phyloP scores from a whole-genome alignment of 2,797 vertebrate species.

The Ficedula albicollis region DNA sequence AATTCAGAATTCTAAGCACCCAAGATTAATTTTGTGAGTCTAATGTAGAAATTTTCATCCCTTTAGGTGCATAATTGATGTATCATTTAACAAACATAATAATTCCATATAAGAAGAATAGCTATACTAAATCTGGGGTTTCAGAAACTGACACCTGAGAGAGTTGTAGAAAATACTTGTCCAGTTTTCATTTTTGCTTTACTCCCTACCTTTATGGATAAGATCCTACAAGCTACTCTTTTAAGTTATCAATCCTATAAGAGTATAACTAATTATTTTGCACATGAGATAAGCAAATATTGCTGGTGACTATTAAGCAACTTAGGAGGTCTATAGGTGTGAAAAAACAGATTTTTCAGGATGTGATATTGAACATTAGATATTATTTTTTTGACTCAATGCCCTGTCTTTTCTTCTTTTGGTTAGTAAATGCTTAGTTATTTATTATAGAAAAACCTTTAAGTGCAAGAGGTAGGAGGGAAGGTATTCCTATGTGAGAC shows the following conservation, averaged over 20 bases:
- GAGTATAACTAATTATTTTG: background rate
- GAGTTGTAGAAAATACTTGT: background rate
- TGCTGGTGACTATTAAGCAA: background rate
- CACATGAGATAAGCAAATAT: background rate
- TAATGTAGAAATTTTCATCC: background rate
- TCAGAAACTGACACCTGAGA: background rate
- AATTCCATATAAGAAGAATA: background rate
- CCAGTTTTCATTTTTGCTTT: background rate
- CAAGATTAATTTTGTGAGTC: background rate
- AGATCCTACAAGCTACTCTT: background rate
- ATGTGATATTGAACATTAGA: background rate
- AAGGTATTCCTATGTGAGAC: background rate
- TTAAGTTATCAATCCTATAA: background rate
- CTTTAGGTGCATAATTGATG: background rate
- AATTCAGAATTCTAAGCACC: background rate
- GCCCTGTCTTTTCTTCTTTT: background rate
- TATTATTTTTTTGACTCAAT: background rate
- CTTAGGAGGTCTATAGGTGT: background rate
- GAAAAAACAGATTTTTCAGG: background rate
- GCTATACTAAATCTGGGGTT: background rate
- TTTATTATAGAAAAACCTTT: background rate
- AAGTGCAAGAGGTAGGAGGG: rapidly evolving
- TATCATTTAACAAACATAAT: background rate
- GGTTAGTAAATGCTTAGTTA: background rate
- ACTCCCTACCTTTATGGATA: background rate